Base-by-base conservation (phyloP, 2,113 vertebrate genomes). In the Tretioscincus oriximinensis region DNA sequence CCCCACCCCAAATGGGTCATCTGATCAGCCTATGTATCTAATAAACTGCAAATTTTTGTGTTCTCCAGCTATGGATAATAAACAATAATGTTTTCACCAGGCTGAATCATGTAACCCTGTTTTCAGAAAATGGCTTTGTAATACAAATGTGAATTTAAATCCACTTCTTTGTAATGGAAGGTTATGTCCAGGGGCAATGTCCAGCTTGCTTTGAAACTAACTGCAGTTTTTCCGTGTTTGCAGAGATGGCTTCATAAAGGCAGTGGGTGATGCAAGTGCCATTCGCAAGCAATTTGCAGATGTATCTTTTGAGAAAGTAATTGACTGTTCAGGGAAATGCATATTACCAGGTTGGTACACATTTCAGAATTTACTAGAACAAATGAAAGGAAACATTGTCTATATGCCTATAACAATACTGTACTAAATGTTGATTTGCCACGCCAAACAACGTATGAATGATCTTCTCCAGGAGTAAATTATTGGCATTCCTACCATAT, bases 321-420 rank as follows among this genome's bases (percentile, higher is more conserved):
- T 99, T 28, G 97, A 99, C 88, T 99, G 97, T 20, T 92, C 96
- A 7, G 98, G 97, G 49, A 98, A 98, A 94, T 99, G 97, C 1
- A 91, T 99, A 74, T 86, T 99, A 74, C 98, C 98, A 73, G 98
- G 98, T 97, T 74, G 54, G 89, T 90, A 26, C 20, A 0, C 64
- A 45, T 81, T 88, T 70, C 65, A 61, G 76, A 21, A 0, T 29
- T 69, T 9, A 41, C 2, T 31, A 7, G 1, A 64, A 1, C 26
- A 54, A 24, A 47, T 58, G 0, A 0, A 81, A 65, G 9, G 24
- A 41, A 1, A 1, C 11, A 22, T n/a, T 65, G 35, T 5, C 26
- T 0, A 18, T 77, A 67, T 63, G 31, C 41, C 47, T 65, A 28
- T 14, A 29, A 71, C 45, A 49, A 24, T 45, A 2, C 3, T 3